Base-by-base conservation (phyloP, 2,888 invertebrate genomes). In the Torymus texanus region DNA sequence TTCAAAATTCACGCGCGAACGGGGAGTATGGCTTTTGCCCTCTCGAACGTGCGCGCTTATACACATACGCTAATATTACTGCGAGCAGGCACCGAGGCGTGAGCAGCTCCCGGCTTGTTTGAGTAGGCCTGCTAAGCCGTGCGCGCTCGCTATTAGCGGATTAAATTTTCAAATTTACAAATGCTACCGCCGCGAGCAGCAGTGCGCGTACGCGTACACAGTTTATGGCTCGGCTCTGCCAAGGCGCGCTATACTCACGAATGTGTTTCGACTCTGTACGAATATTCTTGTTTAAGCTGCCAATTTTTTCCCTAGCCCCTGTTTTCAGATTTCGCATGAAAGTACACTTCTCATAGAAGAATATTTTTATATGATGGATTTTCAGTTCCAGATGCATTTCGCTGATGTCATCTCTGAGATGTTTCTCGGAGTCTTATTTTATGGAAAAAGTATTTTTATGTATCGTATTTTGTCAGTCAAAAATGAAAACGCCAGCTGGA, bases 131-230 rank as follows among this genome's bases (percentile, higher is more conserved):
- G 67, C 55, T 67, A 50, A 63, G 68, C 68, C 56, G 2, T n/a
- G 61, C 63, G 18, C 61, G 61, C 51, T 59, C 16, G 66, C 75
- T 75, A 59, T 75, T 75, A 75, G 67, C 51, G 75, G 59, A 75
- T 75, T 75, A 75, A 66, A 75, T 58, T 75, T 66, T 75, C 65
- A 74, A 65, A 74, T 74, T 74, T 62, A 74, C 58, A 65, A 66
- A 74, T 58, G 56, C 63, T 58, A 8, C 61, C 13, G 51, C 21
- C 21, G 63, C n/a, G 18, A 50, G 14, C 29, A 41, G n/a, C 29
- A 29, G 29, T 29, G 29, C 29, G 11, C 29, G 11, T 8, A 41
- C 41, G 41, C 41, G 41, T 41, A 41, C 8, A 41, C 41, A 41
- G 41, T 41, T 41, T 41, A 41, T 41, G 41, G 41, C 14, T 62